These are phyloP conservation scores for Sialis lutaria DNA, from an alignment of 2,888 invertebrate species.

Conservation along the genomic window DNA sequence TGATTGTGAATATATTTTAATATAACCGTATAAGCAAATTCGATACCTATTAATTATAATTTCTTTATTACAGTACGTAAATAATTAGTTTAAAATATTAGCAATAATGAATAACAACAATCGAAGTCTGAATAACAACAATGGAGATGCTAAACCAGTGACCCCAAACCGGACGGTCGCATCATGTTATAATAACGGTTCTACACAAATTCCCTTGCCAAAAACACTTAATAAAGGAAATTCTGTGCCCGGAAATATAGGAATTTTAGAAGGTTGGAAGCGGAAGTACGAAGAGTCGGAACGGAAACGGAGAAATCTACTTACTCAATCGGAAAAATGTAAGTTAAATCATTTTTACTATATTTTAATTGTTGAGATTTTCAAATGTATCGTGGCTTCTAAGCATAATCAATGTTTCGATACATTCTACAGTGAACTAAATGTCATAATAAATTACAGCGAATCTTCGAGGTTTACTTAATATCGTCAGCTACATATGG, in stretches of 20 bases:
- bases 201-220: slow-evolving; percentile 21
- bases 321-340: slow-evolving; percentile 56
- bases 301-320: slow-evolving; percentile 43
- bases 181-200: slow-evolving; percentile 15
- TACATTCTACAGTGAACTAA: background rate
- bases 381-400: background rate
- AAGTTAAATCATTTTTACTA: slow-evolving; percentile 17
- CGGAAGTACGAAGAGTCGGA: slow-evolving; percentile 53
- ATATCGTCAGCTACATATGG: too few relatives aligned
- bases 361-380: background rate
- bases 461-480: too few relatives aligned
- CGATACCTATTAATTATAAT: too few relatives aligned
- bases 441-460: background rate
- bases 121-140: slow-evolving; percentile 1
- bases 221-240: slow-evolving; percentile 10
- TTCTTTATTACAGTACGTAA: too few relatives aligned
- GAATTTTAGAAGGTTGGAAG: slow-evolving; percentile 44
- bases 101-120: slow-evolving; percentile 1
- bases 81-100: background rate
- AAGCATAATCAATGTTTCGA: background rate
- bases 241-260: slow-evolving; percentile 28
- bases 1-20: too few relatives aligned
- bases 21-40: too few relatives aligned
- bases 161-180: slow-evolving; percentile 13
- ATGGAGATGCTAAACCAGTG: slow-evolving; percentile 5